Evolutionary conservation across 2,797 vertebrate genomes (phyloP), one percentile per base, ranked within the genome.

Genomic region (Pampus argenteus): DNA sequence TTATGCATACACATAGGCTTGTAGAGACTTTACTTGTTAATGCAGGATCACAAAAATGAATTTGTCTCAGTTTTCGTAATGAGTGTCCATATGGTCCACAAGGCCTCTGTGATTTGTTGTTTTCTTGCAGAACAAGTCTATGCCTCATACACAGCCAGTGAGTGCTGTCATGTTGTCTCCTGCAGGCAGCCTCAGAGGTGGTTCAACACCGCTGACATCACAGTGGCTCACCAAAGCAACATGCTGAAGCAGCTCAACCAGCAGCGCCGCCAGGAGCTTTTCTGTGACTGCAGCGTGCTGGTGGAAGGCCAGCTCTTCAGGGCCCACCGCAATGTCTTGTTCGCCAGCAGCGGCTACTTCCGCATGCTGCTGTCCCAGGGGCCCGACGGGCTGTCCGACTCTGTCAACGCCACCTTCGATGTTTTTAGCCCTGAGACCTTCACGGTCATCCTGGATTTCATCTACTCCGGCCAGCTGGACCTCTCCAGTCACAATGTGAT

Each of bases 341-440:
- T 97, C 6, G 97, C 97, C 78, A 98, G 97, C 86, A 98, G 98
- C 0, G 98, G 98, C 82, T 99, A 99, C 87, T 99, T 99, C 91
- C 97, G 97, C 68, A 99, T 99, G 98, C 92, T 99, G 73, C 93
- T 99, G 23, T 96, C 97, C 0, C 97, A 98, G 82, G 91, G 94
- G 65, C 93, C 91, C 52, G 95, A 42, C 72, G 92, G 88, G 68
- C 81, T 91, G 71, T 75, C 85, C 0, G 95, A 97, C 66, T 94
- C 97, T 0, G 95, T 96, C 0, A 97, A 92, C 0, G 96, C 97
- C 18, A 97, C 96, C 0, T 99, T 99, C 49, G 97, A 99, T 44
- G 96, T 95, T 2, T 99, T 99, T 87, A 97, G 95, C 81, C 95
- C 97, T 0, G 97, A 98, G 75, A 98, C 95, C 0, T 99, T 99